Base-by-base conservation (phyloP, 1,140 invertebrate genomes). In the Anthonomus grandis region DNA sequence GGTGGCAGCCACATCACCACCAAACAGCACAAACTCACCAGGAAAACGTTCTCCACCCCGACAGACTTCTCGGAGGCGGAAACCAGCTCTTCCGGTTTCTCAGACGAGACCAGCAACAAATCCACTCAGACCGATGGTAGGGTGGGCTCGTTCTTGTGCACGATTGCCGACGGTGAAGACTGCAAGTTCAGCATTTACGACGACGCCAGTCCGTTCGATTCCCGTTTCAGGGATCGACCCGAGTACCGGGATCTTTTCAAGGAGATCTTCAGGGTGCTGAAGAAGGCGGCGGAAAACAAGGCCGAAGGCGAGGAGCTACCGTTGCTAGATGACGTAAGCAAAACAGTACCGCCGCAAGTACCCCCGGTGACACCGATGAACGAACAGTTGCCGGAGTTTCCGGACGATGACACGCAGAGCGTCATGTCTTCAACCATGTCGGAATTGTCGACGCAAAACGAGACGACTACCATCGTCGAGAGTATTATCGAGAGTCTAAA, bases 231-330 rank as follows among this genome's bases (percentile, higher is more conserved):
- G 4, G 86, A 89, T 65, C 83, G 86, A 13, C 91, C 91, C 0
- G 89, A 93, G 66, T 94, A 94, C 69, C 82, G 87, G n/a, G 85
- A 90, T 63, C 73, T 94, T 8, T 95, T 96, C 73, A 87, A 90
- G 60, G 91, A 96, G 71, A 94, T 96, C 49, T 95, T 94, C 70
- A 86, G 85, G 5, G 90, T 93, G 0, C 73, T 96, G 23, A 91
- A 91, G 67, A 85, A 89, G 57, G 87, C 89, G 1, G 87, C 87
- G 1, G 86, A 86, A 57, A 87, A 87, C 25, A 90, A 89, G 66
- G 86, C 87, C 31, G 85, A 86, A 61, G 85, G 83, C 10, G 85
- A 88, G 48, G 53, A 60, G n/a, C 39, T 60, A 25, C 55, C 60
- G 21, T 66, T 85, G 3, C 66, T 86, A 12, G 84, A 87, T 62